A percentile compares a stretch with the other conserved stretches of the same genome.
Conservation (phyloP, 2,888 invertebrate genomes). For the Amorpha juglandis region DNA sequence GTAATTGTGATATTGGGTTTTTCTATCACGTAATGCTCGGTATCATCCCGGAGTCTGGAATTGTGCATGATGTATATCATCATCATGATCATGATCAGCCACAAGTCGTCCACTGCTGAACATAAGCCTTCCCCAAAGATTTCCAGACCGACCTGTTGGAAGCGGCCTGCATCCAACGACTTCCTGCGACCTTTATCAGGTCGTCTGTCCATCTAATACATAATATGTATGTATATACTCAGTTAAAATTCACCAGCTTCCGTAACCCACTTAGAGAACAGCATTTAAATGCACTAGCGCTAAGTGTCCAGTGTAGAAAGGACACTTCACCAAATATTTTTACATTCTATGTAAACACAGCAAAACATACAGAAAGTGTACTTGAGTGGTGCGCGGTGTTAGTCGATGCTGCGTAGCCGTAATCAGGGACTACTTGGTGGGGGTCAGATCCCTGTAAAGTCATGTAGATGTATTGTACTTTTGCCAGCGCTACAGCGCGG, state of each 20-base stretch:
- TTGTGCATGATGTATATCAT: too few relatives aligned
- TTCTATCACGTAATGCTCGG: too few relatives aligned
- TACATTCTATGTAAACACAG: slow-evolving; percentile 8
- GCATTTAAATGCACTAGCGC: not conserved
- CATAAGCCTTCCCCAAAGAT: too few relatives aligned
- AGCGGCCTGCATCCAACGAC: too few relatives aligned
- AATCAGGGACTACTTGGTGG: not conserved
- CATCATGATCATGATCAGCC: too few relatives aligned
- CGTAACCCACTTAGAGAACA: slow-evolving; percentile 8
- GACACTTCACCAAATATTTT: slow-evolving; percentile 14
- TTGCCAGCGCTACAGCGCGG: not conserved
- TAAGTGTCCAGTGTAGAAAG: slow-evolving; percentile 20
- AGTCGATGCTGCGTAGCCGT: not conserved
- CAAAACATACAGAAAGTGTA: slow-evolving; percentile 13
- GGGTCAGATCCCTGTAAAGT: not conserved
- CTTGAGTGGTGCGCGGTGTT: slow-evolving; percentile 6
- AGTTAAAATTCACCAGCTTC: not conserved
- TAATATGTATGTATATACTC: too few relatives aligned
- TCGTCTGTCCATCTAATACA: too few relatives aligned
- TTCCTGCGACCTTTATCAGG: too few relatives aligned
- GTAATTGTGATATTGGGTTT: too few relatives aligned
- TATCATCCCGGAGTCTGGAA: too few relatives aligned
- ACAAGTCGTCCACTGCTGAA: too few relatives aligned
- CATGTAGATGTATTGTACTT: not conserved
- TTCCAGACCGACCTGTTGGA: too few relatives aligned